Conservation (phyloP, 2,113 vertebrate genomes). For the Nycticebus coucang region DNA sequence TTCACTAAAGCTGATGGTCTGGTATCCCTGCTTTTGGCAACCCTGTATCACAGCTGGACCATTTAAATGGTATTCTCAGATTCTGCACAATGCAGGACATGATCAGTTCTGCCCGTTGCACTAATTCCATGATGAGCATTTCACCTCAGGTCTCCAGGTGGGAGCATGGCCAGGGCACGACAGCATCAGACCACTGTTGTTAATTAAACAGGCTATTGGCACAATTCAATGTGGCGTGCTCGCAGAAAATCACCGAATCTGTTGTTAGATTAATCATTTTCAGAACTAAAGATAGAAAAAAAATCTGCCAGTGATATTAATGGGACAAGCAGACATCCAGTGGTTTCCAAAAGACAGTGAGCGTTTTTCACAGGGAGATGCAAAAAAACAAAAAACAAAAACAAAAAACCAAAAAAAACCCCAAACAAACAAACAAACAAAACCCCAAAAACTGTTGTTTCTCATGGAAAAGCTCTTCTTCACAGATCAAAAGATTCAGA, state of each 20-base stretch:
- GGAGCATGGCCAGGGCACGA: rapidly evolving
- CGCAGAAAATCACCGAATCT: no score
- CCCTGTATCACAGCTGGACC: neutral
- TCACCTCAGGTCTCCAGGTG: neutral
- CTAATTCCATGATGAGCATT: neutral
- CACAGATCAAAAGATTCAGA: neutral
- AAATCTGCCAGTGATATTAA: neutral
- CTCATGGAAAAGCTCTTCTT: neutral
- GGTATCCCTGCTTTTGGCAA: neutral
- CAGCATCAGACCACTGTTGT: neutral
- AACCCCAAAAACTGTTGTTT: neutral
- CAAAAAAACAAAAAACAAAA: no score
- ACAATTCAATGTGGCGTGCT: neutral
- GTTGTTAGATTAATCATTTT: neutral
- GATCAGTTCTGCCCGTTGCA: neutral
- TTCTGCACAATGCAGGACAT: neutral
- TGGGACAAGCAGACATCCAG: neutral
- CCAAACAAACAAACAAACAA: no score
- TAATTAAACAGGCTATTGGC: no score
- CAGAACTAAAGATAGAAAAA: neutral
- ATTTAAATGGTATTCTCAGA: neutral
- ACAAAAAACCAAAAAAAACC: no score
- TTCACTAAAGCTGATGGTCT: neutral
- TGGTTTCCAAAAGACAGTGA: neutral
- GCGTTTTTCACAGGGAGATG: neutral